Base-by-base conservation (phyloP, 2,797 vertebrate genomes). In the Scolopax bukidnonensis region DNA sequence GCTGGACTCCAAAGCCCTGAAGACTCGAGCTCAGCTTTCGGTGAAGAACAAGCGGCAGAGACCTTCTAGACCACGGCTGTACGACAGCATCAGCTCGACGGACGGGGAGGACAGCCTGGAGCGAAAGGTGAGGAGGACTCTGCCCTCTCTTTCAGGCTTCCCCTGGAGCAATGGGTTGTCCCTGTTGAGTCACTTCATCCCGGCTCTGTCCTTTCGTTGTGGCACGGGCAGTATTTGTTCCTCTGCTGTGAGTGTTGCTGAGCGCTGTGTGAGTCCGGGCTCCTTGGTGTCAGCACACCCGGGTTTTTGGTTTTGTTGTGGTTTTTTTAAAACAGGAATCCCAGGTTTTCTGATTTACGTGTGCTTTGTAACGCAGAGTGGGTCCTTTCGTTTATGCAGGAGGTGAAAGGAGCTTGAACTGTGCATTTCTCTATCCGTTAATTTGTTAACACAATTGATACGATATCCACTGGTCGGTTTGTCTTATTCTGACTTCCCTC, bases 71-170 rank as follows among this genome's bases (percentile, higher is more conserved):
- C 98, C 97, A 38, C 96, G 97, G 50, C 93, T 97, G 20, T 97
- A 97, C 43, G 98, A 99, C 54, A 98, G 98, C 86, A 95, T 98
- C 97, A 98, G 98, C 84, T 99, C 98, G 9, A 98, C 98, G 24
- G 98, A 99, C 64, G 93, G 98, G 98, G 98, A 99, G 97, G 98
- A 99, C 96, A 96, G 98, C 97, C 96, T 98, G 13, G 97, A 98
- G 84, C 93, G 97, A 82, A 98, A 98, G 98, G 98, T 99, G 97
- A 98, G 97, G 67, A 82, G 33, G 28, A 36, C 54, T 75, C 79
- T 68, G 15, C 18, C 47, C 32, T 68, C 47, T 93, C 78, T 76
- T 64, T 79, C 45, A 75, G 80, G 57, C 63, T 84, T 94, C 68
- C 38, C 70, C 0, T 63, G 76, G 90, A 75, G 53, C 41, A 30